Conservation (phyloP, 2,888 invertebrate genomes). For the Sphinx pinastri region DNA sequence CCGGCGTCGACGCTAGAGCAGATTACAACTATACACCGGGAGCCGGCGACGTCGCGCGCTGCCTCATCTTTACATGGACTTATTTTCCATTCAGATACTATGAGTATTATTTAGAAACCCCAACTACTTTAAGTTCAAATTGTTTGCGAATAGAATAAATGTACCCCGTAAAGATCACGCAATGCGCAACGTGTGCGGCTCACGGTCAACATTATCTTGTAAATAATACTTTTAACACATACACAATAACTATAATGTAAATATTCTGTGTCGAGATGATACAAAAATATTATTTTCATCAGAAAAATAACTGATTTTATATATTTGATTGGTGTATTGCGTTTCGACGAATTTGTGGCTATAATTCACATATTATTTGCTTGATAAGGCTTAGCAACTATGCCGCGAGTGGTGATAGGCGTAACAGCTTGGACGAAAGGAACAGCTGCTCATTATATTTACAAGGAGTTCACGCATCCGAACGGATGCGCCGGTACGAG, state of each 20-base stretch:
- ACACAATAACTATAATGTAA: slow-evolving; percentile 26
- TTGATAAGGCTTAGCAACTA: slow-evolving; percentile 22
- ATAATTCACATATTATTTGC: slow-evolving; percentile 22
- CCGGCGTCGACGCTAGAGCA: slow-evolving; percentile 36
- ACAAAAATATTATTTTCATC: slow-evolving; percentile 53
- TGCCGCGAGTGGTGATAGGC: slow-evolving; percentile 15
- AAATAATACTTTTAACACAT: slow-evolving; percentile 61
- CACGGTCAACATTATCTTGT: slow-evolving; percentile 43
- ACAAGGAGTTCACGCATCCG: slow-evolving; percentile 1
- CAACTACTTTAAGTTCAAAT: not conserved
- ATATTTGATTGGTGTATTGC: slow-evolving; percentile 23
- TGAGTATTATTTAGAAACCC: slow-evolving; percentile 1
- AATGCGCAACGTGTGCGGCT: slow-evolving; percentile 5
- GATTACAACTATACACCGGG: slow-evolving; percentile 31
- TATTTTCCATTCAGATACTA: not conserved
- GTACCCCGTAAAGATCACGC: slow-evolving; percentile 25
- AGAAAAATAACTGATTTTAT: slow-evolving; percentile 46
- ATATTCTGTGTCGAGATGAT: slow-evolving; percentile 43
- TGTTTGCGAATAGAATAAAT: slow-evolving; percentile 35
- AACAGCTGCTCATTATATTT: slow-evolving; percentile 21
- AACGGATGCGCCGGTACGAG: not conserved
- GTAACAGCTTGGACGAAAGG: not conserved
- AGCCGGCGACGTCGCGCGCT: not conserved
- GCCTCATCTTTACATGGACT: not conserved
- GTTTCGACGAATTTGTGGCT: slow-evolving; percentile 10